Base-by-base conservation (phyloP, 2,797 vertebrate genomes). In the Glossophaga mutica region DNA sequence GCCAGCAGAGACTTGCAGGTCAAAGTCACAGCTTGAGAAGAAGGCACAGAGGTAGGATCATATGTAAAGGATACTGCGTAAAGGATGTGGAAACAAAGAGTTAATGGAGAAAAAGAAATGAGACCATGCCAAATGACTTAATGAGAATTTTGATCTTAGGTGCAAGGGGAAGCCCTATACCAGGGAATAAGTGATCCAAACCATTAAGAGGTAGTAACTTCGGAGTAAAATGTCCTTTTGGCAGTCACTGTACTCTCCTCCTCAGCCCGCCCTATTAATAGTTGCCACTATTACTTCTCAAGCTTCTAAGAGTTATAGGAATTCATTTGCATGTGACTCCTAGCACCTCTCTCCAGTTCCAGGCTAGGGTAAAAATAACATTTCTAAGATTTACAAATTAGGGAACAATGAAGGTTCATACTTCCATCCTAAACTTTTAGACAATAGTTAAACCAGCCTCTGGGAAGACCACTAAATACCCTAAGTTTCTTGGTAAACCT, bases 301-400 rank as follows among this genome's bases (percentile, higher is more conserved):
- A 76, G 76, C 18, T 34, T 78, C 46, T 67, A 70, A 55, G 9
- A 59, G 44, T 86, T 76, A 81, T 6, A 90, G 50, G 34, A 90
- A 86, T 29, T 82, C 5, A 46, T 82, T 55, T 73, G 37, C 34
- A 87, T 62, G 95, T 29, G 78, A 87, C 9, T 92, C 37, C 21
- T 32, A 92, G 32, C 26, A 74, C 68, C 37, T 86, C 67, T 65
- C 62, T 65, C 32, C 87, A 92, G 52, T 70, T 81, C 42, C 5
- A 90, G 57, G 24, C 9, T 46, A 81, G 44, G 37, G 24, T 50
- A 82, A 90, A 92, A 76, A 37, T 70, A 94, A 89, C 52, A 81
- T 86, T 90, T 92, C 50, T 87, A 86, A 86, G 37, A 92, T 62
- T 68, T 52, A 90, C 12, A 68, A 21, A 94, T 50, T 62, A 90